Conservation (phyloP, 2,113 vertebrate species). For the Hippoglossus stenolepis region DNA sequence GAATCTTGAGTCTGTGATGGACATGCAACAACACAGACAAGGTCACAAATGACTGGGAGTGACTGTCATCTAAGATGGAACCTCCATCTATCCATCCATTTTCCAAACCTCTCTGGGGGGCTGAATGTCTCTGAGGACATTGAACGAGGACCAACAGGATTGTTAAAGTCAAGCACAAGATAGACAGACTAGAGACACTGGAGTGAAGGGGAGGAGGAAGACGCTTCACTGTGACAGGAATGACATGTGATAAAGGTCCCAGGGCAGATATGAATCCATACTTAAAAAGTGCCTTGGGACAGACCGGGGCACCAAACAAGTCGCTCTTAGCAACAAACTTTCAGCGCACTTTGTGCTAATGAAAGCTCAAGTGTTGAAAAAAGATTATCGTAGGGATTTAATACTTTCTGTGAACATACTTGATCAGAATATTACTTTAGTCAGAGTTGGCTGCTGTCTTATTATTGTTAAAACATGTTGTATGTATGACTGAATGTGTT, state of each 20-base stretch:
- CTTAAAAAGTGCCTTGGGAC: background rate
- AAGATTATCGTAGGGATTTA: background rate
- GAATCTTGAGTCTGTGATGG: background rate
- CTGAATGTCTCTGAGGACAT: slow-evolving; percentile 2
- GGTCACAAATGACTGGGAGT: slow-evolving; percentile 17
- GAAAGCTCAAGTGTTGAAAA: background rate
- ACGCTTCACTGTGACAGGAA: background rate
- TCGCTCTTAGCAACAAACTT: background rate
- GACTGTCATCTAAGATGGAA: background rate
- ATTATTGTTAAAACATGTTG: no score
- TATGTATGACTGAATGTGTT: no score
- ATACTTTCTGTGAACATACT: background rate
- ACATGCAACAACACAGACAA: background rate
- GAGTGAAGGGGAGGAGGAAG: background rate
- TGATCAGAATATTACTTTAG: background rate
- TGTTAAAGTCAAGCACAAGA: slow-evolving; percentile 14
- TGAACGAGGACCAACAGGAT: background rate
- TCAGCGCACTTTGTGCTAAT: background rate
- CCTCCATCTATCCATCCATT: slow-evolving; percentile 1
- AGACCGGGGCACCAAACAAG: background rate
- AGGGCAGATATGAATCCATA: slow-evolving; percentile 8
- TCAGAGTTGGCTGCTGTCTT: no score
- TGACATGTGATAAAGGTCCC: slow-evolving; percentile 8
- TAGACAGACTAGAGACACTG: background rate
- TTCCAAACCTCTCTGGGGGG: background rate